A percentile compares a stretch with the other conserved stretches of the same genome.
These are phyloP conservation scores for Sminthurides bifidus DNA, from an alignment of 1,140 invertebrate genomes.

Conservation along the genomic window DNA sequence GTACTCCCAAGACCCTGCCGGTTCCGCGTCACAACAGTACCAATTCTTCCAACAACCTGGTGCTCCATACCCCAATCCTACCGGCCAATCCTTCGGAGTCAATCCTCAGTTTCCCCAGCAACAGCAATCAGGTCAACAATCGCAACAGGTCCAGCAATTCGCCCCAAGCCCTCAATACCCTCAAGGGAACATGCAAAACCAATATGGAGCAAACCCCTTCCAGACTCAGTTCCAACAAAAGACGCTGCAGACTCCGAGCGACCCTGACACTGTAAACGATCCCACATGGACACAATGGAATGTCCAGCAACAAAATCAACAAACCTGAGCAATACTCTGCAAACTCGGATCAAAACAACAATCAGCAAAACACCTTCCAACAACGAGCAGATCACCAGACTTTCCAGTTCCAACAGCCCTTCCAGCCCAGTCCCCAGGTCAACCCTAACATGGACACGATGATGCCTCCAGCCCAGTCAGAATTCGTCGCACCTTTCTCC, in stretches of 20 bases:
- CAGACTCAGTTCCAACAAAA: not conserved
- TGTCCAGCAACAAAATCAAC: conserved; percentile 34
- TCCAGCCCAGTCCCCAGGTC: not conserved
- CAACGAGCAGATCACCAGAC: not conserved
- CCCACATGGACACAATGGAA: not conserved
- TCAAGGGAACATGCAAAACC: not conserved
- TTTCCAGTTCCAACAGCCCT: not conserved
- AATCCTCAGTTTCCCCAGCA: conserved; percentile 3
- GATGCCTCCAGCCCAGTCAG: not conserved
- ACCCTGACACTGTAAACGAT: not conserved
- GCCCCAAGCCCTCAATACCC: not conserved
- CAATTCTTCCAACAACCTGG: not conserved
- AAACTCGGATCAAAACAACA: conserved; percentile 40
- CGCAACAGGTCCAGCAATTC: not conserved
- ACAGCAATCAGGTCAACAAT: not conserved
- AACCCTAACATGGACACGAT: too few relatives aligned
- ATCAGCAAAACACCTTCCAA: conserved; percentile 8
- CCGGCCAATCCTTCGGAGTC: not conserved
- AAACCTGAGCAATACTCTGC: conserved; percentile 41
- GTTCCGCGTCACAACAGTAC: conserved; percentile 1
- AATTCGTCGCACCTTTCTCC: not conserved
- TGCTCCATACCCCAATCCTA: not conserved
- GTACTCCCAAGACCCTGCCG: not conserved
- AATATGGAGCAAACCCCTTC: conserved; percentile 22
- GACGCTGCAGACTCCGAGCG: not conserved